Evolutionary conservation across 2,113 vertebrate species (phyloP), one percentile per base, ranked within the genome.

Genomic region (Chaetura pelagica): DNA sequence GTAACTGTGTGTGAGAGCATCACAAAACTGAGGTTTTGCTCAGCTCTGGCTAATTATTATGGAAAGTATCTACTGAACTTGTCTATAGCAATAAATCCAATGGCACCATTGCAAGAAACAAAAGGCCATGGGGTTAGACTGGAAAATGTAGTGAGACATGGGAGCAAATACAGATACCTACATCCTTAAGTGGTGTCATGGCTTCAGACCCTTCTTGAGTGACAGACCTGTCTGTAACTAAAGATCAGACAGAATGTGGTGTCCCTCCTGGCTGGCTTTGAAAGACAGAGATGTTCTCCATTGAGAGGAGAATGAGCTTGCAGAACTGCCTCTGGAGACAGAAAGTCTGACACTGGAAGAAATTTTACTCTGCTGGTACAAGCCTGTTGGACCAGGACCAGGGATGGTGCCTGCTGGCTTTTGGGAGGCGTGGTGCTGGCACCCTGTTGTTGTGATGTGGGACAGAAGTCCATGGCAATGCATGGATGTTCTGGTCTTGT

Each of bases 11-110:
- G 10, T 63, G 92, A 93, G 84, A 94, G 67, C 51, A 38, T 89
- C 51, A 15, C 61, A 52, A 78, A 73, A 81, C 61, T 69, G 87
- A 94, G 92, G 62, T 85, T 91, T 89, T 7, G 9, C 81, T 94
- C 8, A 5, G 40, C 59, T 71, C 58, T 86, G 80, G 52, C 79
- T 96, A 93, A 94, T 97, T 96, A 84, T 93, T 96, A 91, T 96
- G 95, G 93, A 71, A 93, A 77, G 75, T 94, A 57, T 73, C 87
- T 90, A 40, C 85, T 2, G 15, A 84, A 87, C 71, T 91, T 95
- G 78, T 96, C 91, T 93, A 2, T 62, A 85, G 95, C 86, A 90
- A 94, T 96, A 95, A 92, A 96, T 95, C 79, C 90, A 90, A 4
- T 80, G 94, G 66, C 72, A 82, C 67, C 7, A 0, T 64, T 90